phyloP scores from a whole-genome alignment of 2,888 invertebrate species.

The Drosophila birchii region DNA sequence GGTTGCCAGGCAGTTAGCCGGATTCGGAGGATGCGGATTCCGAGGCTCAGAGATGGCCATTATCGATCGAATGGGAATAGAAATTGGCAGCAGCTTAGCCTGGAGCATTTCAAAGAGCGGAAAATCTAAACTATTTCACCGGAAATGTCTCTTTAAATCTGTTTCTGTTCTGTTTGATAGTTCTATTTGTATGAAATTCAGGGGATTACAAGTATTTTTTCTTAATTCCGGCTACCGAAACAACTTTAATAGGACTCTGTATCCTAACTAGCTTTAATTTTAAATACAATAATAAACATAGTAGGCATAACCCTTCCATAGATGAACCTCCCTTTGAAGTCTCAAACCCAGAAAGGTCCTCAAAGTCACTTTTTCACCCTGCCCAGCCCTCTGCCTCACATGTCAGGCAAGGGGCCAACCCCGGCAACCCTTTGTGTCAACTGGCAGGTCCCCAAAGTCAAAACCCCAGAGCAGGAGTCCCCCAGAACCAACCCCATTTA shows the following conservation, averaged over 20 bases:
- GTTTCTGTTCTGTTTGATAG: not conserved
- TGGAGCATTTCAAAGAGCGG: not conserved
- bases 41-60: not conserved
- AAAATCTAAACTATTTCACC: not conserved
- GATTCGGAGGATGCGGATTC: constrained; percentile 6
- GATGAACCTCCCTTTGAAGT: constrained; percentile 18
- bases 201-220: too few relatives aligned
- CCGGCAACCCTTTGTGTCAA: constrained; percentile 55
- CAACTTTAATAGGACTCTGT: too few relatives aligned
- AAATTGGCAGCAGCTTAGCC: constrained; percentile 1
- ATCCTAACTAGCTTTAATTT: not conserved
- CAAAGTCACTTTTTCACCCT: constrained; percentile 6
- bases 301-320: not conserved
- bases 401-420: constrained; percentile 34
- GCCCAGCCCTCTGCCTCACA: constrained; percentile 8
- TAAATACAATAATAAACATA: not conserved
- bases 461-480: not conserved
- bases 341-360: constrained; percentile 8
- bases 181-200: too few relatives aligned
- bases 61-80: constrained; percentile 24
- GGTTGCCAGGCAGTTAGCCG: constrained; percentile 25
- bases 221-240: too few relatives aligned
- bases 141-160: constrained; percentile 9
- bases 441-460: constrained; percentile 65
- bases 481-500: constrained; percentile 12